Evolutionary conservation across 2,888 invertebrate genomes (phyloP), one percentile per base, ranked within the genome.

Genomic region (Lepidocyrtinus sp.): DNA sequence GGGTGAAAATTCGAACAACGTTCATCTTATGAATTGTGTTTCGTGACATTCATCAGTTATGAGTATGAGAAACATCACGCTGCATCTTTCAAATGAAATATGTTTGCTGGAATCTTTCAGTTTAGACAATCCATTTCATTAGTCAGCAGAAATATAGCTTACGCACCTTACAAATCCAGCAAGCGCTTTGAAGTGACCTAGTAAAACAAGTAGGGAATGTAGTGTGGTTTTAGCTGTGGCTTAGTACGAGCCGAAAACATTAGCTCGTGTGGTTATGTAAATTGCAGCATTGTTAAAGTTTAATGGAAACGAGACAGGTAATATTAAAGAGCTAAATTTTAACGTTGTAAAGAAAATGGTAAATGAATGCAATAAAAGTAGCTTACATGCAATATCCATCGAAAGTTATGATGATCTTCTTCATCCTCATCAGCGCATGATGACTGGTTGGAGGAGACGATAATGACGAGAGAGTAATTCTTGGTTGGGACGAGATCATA

Each of bases 321-420:
- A 22, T 45, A 46, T 69, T 36, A 36, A n/a, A n/a, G n/a, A n/a
- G n/a, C n/a, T n/a, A n/a, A n/a, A n/a, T n/a, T n/a, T n/a, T n/a
- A n/a, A n/a, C n/a, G n/a, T n/a, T n/a, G 19, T 3, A 55, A 55
- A 15, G 59, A 19, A 55, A 19, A 55, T 55, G 59, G 12, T 45
- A 22, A 24, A n/a, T 22, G 22, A 22, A 12, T 50, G 50, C 50
- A 2, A 12, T 50, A 50, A 17, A 22, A 9, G 2, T 63, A 22
- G 81, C 83, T 82, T 81, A 86, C 86, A 65, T 85, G 84, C 15
- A 86, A 73, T 77, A 84, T 83, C 86, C 86, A 86, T 81, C 81
- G 81, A 22, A 86, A 84, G 68, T 83, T 84, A 74, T 85, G 84
- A 68, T 84, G 84, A 77, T 83, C 83, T 65, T 82, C 82, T 59